phyloP scores from a whole-genome alignment of 2,113 vertebrate genomes.

The Podarcis raffonei region DNA sequence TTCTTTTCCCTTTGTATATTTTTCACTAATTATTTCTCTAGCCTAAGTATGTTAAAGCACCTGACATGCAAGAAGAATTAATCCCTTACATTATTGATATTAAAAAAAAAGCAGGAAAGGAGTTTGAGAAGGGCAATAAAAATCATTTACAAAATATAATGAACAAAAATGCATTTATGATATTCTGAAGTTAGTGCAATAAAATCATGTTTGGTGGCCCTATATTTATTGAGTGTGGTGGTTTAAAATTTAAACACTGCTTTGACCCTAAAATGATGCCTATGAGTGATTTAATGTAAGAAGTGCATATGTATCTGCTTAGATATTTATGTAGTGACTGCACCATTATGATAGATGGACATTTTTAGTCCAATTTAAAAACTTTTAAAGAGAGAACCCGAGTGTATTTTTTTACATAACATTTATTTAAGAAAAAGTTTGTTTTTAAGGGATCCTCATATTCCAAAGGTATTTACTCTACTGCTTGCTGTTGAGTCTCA shows the following conservation, averaged over 20 bases:
- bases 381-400: no score
- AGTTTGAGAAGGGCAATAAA: neutral
- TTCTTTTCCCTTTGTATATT: accelerated
- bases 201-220: neutral
- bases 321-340: neutral
- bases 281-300: neutral
- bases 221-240: neutral
- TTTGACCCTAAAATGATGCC: neutral
- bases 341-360: neutral
- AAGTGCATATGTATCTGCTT: neutral
- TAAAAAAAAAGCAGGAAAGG: neutral
- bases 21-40: accelerated
- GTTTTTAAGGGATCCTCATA: neutral
- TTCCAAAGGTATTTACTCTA: neutral
- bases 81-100: neutral
- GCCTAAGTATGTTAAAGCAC: neutral
- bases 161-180: neutral
- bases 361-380: neutral
- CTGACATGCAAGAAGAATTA: neutral
- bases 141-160: neutral
- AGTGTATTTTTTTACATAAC: no score
- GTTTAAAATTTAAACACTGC: neutral
- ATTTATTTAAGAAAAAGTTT: neutral
- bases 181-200: neutral
- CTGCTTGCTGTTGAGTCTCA: neutral